phyloP scores from a whole-genome alignment of 30 jellyfish, hydroid and myxozoan species.

The Clytia hemisphaerica region DNA sequence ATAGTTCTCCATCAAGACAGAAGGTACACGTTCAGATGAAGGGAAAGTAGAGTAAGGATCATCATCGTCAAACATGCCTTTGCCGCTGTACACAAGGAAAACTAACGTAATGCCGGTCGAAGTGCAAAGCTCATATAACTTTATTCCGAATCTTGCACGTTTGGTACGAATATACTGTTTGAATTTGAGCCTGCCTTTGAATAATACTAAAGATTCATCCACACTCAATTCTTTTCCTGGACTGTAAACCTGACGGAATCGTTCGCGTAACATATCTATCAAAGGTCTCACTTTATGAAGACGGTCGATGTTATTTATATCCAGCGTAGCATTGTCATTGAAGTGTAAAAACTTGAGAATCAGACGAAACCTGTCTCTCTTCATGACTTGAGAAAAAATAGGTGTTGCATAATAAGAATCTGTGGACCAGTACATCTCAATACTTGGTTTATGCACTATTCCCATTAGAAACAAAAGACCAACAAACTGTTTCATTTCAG shows the following conservation, averaged over 20 bases:
- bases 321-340: conserved; percentile 3
- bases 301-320: not conserved
- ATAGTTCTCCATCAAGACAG: conserved; percentile 20
- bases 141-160: too few relatives aligned
- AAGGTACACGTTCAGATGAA: too few relatives aligned
- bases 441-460: conserved; percentile 6
- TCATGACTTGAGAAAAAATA: conserved; percentile 2
- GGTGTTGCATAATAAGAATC: conserved; percentile 3
- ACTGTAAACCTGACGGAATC: not conserved
- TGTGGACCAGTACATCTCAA: conserved; percentile 10
- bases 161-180: conserved; percentile 20
- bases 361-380: not conserved
- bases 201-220: conserved; percentile 18
- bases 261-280: not conserved
- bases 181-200: conserved; percentile 11
- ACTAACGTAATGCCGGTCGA: too few relatives aligned
- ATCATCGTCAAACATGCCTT: too few relatives aligned
- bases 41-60: too few relatives aligned
- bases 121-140: too few relatives aligned
- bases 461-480: conserved; percentile 12
- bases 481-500: conserved; percentile 5
- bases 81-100: too few relatives aligned
- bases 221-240: conserved; percentile 18
- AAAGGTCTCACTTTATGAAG: conserved; percentile 10
- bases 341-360: conserved; percentile 14